phyloP scores from a whole-genome alignment of 2,113 vertebrate genomes.

The Paradoxurus hermaphroditus region DNA sequence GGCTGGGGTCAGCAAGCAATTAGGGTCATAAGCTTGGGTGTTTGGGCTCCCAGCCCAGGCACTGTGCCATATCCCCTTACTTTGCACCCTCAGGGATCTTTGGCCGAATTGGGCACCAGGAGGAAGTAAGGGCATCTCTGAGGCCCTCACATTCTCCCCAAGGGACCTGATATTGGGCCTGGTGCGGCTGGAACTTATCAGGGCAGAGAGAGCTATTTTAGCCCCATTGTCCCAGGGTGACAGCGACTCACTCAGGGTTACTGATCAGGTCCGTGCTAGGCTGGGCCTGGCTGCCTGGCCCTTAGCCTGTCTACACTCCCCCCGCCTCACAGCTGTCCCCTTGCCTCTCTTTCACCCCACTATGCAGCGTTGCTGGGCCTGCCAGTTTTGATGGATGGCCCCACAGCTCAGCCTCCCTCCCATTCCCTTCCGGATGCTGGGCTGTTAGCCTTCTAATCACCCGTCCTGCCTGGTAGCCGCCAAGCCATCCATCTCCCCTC shows the following conservation, averaged over 20 bases:
- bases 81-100: not conserved
- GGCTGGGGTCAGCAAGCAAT: not conserved
- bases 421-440: conserved; percentile 27
- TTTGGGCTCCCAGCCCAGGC: not conserved
- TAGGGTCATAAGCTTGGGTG: not conserved
- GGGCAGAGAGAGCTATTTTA: not conserved
- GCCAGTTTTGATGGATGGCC: conserved; percentile 65
- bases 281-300: not conserved
- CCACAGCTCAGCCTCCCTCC: not conserved
- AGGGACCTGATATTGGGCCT: not conserved
- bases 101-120: not conserved
- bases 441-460: conserved; percentile 61
- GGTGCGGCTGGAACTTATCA: not conserved
- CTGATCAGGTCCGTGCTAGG: not conserved
- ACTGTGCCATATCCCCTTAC: not conserved
- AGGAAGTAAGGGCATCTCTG: not conserved
- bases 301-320: not conserved
- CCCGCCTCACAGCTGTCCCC: not conserved
- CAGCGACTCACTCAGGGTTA: not conserved
- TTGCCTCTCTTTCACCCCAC: not conserved
- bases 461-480: conserved; percentile 6
- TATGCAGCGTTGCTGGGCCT: not conserved
- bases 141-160: not conserved
- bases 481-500: conserved; percentile 28
- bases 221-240: not conserved